Conservation (phyloP, 35 echinoderm and acorn worm genomes). For the Apostichopus californicus region DNA sequence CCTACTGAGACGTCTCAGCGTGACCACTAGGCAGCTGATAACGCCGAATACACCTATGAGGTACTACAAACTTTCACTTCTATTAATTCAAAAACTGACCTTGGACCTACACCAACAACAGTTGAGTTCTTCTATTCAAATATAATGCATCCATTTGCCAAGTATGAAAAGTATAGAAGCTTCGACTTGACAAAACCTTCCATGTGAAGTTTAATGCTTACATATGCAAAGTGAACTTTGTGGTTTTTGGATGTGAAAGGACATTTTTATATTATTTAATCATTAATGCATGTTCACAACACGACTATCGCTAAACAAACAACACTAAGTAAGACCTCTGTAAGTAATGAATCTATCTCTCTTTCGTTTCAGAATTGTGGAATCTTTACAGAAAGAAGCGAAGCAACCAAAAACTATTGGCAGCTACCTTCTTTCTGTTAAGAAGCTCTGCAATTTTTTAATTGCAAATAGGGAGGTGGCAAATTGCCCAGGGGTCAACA, state of each 20-base stretch:
- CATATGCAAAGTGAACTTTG: neutral
- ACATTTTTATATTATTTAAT: neutral
- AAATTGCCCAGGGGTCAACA: neutral
- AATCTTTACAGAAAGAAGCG: slow-evolving; percentile 1
- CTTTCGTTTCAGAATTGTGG: neutral
- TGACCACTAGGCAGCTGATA: neutral
- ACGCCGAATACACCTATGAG: neutral
- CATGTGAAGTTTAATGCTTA: neutral
- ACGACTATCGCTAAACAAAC: neutral
- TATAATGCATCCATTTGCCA: neutral
- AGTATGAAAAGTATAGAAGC: neutral
- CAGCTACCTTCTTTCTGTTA: neutral
- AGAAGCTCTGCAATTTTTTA: neutral
- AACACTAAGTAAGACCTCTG: neutral
- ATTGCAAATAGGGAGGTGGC: neutral
- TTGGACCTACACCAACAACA: no score
- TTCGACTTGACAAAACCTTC: neutral
- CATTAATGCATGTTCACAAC: neutral
- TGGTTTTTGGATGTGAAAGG: neutral
- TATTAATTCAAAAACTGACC: neutral
- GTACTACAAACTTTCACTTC: neutral
- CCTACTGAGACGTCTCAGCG: neutral
- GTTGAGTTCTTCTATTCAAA: neutral
- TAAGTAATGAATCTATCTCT: neutral
- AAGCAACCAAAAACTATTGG: neutral